Evolutionary conservation across 2,888 invertebrate genomes (phyloP).

Genomic region (Lysandra bellargus): DNA sequence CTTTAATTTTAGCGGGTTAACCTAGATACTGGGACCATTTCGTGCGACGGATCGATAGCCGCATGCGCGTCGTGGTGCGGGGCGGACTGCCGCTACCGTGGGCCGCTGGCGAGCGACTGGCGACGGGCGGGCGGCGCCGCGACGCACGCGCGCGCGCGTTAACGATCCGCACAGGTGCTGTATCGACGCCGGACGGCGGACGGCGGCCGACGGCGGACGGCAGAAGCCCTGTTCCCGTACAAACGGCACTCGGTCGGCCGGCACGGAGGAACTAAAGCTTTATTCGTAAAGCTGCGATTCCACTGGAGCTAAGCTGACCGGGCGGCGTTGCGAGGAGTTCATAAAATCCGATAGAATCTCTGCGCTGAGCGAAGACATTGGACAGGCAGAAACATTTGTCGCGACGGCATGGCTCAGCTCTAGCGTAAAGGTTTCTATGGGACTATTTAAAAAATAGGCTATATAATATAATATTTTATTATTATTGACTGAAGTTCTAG

Average conservation of each 20-base stretch:
- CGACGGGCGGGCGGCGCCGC: constrained; percentile 43
- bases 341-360: too few species aligned
- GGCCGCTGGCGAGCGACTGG: constrained; percentile 60
- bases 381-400: too few species aligned
- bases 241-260: background rate
- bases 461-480: too few species aligned
- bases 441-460: too few species aligned
- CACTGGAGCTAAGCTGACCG: background rate
- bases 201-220: background rate
- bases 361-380: too few species aligned
- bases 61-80: constrained; percentile 69
- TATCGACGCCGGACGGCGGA: constrained; percentile 11
- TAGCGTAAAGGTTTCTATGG: too few species aligned
- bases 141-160: constrained; percentile 46
- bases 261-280: background rate
- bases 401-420: too few species aligned
- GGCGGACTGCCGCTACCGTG: constrained; percentile 54
- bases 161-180: constrained; percentile 42
- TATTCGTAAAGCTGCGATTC: background rate
- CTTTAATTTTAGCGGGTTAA: constrained; percentile 80
- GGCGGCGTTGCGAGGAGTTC: too few species aligned
- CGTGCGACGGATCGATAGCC: constrained; percentile 69
- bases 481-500: too few species aligned
- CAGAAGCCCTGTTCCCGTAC: background rate
- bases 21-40: constrained; percentile 75